phyloP scores from a whole-genome alignment of 2,888 invertebrate genomes.

The Andricus curvator region DNA sequence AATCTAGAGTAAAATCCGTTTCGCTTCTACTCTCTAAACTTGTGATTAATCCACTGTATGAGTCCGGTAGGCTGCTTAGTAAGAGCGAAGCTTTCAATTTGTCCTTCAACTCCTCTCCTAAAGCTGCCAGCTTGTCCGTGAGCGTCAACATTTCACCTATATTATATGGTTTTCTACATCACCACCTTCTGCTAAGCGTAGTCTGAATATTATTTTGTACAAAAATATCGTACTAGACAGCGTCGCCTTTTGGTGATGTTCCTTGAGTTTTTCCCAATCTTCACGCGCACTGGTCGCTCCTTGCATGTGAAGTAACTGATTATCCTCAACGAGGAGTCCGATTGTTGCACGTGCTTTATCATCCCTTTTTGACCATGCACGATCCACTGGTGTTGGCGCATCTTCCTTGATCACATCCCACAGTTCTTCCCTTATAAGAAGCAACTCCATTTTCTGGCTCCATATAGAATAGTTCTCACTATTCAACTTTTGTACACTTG shows the following conservation, averaged over 20 bases:
- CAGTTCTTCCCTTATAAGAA: no score
- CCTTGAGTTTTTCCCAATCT: conserved; percentile 33
- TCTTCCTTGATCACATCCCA: no score
- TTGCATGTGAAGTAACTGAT: conserved; percentile 40
- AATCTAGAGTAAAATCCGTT: conserved; percentile 27
- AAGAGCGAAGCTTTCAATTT: conserved; percentile 47
- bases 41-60: conserved; percentile 50
- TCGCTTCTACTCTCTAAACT: conserved; percentile 51
- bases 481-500: no score
- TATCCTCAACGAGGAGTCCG: neutral
- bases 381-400: no score
- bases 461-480: no score
- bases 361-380: conserved; percentile 26
- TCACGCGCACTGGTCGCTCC: conserved; percentile 36
- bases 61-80: conserved; percentile 55
- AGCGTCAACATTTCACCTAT: conserved; percentile 43
- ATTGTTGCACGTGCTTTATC: conserved; percentile 17
- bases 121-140: conserved; percentile 48
- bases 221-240: neutral
- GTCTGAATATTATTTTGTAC: conserved; percentile 24
- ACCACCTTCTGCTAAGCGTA: conserved; percentile 34
- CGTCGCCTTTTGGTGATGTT: neutral
- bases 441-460: no score
- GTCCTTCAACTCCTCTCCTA: conserved; percentile 52
- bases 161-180: conserved; percentile 55